A percentile compares a stretch with the other conserved stretches of the same genome.
These are phyloP conservation scores for Grallaria varia DNA, from an alignment of 2,113 vertebrate genomes.

Conservation along the genomic window DNA sequence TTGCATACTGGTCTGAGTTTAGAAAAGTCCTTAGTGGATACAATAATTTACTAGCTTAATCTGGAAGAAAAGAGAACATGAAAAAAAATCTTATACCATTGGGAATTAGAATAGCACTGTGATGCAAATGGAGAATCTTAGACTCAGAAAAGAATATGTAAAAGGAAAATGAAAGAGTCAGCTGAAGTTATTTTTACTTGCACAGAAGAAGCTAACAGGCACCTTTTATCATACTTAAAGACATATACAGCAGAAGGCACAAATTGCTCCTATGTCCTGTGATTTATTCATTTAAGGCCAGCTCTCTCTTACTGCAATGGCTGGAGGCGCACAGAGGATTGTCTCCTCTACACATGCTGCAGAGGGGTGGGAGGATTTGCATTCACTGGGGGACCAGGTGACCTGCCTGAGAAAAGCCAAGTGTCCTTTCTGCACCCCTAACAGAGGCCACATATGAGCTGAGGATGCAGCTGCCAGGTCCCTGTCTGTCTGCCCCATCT, in stretches of 20 bases:
- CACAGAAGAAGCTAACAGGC: neutral
- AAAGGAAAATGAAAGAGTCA: neutral
- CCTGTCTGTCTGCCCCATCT: neutral
- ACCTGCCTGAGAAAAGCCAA: neutral
- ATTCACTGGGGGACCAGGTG: rapidly evolving
- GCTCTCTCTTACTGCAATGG: neutral
- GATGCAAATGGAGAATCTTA: neutral
- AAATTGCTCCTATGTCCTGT: neutral
- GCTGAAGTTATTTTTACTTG: neutral
- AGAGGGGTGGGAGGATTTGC: neutral
- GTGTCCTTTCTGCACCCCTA: neutral
- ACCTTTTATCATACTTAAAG: neutral
- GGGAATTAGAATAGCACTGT: neutral
- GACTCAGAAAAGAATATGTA: neutral
- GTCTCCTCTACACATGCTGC: rapidly evolving
- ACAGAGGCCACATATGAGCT: rapidly evolving
- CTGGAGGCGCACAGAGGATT: neutral
- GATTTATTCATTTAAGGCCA: neutral
- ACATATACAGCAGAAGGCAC: neutral
- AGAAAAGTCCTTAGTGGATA: neutral
- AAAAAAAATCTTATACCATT: neutral
- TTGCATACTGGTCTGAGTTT: neutral
- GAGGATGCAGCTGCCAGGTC: neutral
- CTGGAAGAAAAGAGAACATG: neutral
- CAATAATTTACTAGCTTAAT: neutral